phyloP scores from a whole-genome alignment of 2,113 vertebrate species.

The Taurulus bubalis region DNA sequence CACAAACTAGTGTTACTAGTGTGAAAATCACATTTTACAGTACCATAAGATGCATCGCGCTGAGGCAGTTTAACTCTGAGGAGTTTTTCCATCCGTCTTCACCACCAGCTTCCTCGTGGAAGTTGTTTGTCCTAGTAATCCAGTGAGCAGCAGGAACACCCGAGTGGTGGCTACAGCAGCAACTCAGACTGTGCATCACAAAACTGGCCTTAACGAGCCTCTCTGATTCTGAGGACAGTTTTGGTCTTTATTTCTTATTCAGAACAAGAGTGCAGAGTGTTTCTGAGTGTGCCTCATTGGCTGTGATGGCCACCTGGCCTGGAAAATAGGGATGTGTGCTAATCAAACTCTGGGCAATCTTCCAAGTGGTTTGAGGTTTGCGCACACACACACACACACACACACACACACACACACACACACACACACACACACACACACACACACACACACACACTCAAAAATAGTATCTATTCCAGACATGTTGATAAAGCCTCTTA shows the following conservation, averaged over 20 bases:
- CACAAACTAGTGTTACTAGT: neutral
- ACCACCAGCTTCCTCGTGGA: conserved; percentile 4
- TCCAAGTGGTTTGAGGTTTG: conserved; percentile 50
- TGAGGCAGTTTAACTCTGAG: conserved; percentile 24
- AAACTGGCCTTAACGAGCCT: neutral
- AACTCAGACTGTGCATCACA: conserved; percentile 52
- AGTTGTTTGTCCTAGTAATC: conserved; percentile 31
- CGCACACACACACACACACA: conserved; percentile 9
- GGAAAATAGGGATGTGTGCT: conserved; percentile 54
- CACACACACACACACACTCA: conserved; percentile 30
- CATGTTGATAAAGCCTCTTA: conserved; percentile 79
- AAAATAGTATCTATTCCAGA: conserved; percentile 64
- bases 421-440: conserved; percentile 17
- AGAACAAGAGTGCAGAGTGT: conserved; percentile 16
- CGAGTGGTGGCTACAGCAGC: conserved; percentile 23
- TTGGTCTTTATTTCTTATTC: conserved; percentile 28
- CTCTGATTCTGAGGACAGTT: conserved; percentile 26
- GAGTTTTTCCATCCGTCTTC: conserved; percentile 26
- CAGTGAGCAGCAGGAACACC: conserved; percentile 25
- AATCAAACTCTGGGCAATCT: conserved; percentile 61
- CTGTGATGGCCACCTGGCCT: conserved; percentile 52
- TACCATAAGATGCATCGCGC: conserved; percentile 38
- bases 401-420: conserved; percentile 20
- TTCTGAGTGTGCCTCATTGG: conserved; percentile 54
- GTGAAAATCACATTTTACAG: neutral